A percentile compares a stretch with the other conserved stretches of the same genome.
phyloP scores from a whole-genome alignment of 2,113 vertebrate species.

The Oreotrochilus melanogaster region DNA sequence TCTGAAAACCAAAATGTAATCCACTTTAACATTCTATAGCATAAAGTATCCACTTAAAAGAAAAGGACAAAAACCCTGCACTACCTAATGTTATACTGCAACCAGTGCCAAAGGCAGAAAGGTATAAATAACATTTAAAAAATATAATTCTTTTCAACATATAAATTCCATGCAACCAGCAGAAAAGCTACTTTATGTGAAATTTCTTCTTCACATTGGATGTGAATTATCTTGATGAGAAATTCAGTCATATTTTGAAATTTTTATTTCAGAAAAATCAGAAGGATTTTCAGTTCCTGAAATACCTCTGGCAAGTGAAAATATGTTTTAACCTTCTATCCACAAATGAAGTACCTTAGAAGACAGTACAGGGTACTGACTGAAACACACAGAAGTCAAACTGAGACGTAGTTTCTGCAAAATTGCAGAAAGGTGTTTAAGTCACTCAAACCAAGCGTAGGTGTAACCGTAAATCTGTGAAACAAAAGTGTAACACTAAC shows the following conservation, averaged over 20 bases:
- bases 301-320: not conserved
- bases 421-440: not conserved
- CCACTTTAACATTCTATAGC: not conserved
- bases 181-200: not conserved
- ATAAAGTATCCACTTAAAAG: not conserved
- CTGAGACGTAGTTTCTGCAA: not conserved
- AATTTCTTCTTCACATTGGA: not conserved
- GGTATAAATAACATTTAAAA: not conserved
- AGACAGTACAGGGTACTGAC: not conserved
- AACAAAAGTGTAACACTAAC: not conserved
- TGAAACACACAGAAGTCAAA: not conserved
- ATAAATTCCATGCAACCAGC: not conserved
- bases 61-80: not conserved
- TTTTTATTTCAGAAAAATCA: slow-evolving; percentile 2
- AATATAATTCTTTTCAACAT: not conserved
- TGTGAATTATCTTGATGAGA: slow-evolving; percentile 14
- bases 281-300: not conserved
- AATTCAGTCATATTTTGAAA: slow-evolving; percentile 23
- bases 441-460: not conserved
- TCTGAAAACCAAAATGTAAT: slow-evolving; percentile 46
- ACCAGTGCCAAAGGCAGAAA: slow-evolving; percentile 34
- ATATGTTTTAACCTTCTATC: not conserved
- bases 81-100: not conserved
- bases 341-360: not conserved
- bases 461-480: not conserved